Conservation (phyloP, 2,113 vertebrate species). For the Sylvia atricapilla region DNA sequence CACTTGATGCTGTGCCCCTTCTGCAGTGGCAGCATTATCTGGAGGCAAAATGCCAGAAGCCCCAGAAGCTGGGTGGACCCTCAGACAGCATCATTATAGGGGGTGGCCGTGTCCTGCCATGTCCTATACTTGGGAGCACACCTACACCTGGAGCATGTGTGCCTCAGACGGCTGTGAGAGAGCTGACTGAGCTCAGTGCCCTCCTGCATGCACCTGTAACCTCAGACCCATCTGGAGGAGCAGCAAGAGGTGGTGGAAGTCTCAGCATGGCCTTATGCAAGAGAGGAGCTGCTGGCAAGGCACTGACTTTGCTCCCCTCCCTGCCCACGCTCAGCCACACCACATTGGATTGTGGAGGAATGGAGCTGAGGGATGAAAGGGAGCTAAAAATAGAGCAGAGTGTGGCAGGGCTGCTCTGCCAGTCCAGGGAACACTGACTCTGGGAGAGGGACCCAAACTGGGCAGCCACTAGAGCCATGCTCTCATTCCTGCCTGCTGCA, state of each 20-base stretch:
- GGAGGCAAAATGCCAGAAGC: neutral
- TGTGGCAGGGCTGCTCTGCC: neutral
- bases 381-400: constrained; percentile 37
- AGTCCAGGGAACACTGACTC: neutral
- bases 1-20: neutral
- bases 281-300: neutral
- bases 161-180: neutral
- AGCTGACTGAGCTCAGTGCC: neutral
- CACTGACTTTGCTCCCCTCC: neutral
- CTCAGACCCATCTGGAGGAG: neutral
- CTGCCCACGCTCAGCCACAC: neutral
- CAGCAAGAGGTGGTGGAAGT: neutral
- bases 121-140: neutral
- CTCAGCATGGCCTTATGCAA: neutral
- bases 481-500: neutral
- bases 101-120: neutral
- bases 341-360: neutral
- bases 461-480: neutral
- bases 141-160: fast-evolving
- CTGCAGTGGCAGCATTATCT: neutral
- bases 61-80: neutral
- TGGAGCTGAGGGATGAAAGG: neutral
- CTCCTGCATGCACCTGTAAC: neutral
- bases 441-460: neutral
- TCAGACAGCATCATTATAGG: fast-evolving